These are phyloP conservation scores for Spinus olivaceus DNA, from an alignment of 2,797 vertebrate species.

Conservation along the genomic window DNA sequence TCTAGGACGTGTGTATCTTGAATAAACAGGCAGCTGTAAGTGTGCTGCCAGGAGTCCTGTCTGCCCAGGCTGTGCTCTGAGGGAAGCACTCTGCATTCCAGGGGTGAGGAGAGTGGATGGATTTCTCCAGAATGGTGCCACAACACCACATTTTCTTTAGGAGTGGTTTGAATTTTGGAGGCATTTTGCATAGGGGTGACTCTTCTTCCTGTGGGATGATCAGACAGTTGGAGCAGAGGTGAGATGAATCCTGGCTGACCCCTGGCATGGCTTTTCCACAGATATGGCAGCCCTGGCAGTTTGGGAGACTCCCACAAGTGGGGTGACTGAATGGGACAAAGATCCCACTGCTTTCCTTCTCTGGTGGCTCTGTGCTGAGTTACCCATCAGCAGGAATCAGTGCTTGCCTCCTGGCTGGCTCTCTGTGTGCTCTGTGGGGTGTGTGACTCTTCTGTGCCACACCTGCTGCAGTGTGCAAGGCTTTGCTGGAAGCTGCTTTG, in stretches of 20 bases:
- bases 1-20: constrained; percentile 27
- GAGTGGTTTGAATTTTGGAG: not conserved
- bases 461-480: not conserved
- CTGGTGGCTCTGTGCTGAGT: not conserved
- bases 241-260: not conserved
- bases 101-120: not conserved
- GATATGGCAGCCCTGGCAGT: not conserved
- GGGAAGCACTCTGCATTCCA: not conserved
- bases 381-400: not conserved
- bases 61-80: not conserved
- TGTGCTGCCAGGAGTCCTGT: not conserved
- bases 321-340: not conserved
- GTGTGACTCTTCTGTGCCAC: not conserved
- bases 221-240: not conserved
- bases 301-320: not conserved
- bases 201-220: not conserved
- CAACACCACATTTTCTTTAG: not conserved
- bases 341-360: not conserved
- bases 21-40: constrained; percentile 2
- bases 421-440: not conserved
- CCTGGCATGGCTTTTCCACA: not conserved
- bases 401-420: not conserved
- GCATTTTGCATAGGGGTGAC: not conserved
- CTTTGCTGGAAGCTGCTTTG: not conserved
- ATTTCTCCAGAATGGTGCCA: fast-evolving